Evolutionary conservation across 2,888 invertebrate genomes (phyloP).

Genomic region (Pediacus dermestoides): DNA sequence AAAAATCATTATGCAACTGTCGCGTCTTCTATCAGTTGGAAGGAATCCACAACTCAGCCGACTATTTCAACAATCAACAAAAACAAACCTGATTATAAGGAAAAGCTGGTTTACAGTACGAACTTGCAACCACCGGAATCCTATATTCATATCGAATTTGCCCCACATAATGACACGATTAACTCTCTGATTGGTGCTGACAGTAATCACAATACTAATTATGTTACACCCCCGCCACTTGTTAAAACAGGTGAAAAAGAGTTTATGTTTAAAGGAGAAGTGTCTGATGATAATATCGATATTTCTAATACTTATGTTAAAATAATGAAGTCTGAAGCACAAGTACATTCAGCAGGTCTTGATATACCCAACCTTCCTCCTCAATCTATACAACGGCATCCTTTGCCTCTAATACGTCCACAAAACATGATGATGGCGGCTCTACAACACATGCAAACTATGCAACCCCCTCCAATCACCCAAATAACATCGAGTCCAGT

Average conservation of each 20-base stretch:
- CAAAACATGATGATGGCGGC: conserved; percentile 34
- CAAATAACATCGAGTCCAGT: conserved; percentile 28
- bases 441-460: conserved; percentile 58
- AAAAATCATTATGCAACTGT: conserved; percentile 20
- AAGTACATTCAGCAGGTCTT: conserved; percentile 43
- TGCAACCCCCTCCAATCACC: conserved; percentile 56
- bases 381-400: conserved; percentile 8
- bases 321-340: conserved; percentile 50
- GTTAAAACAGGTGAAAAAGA: conserved; percentile 28
- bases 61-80: conserved; percentile 23
- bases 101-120: conserved; percentile 27
- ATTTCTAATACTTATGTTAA: conserved; percentile 48
- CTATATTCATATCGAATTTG: conserved; percentile 32
- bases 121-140: conserved; percentile 32
- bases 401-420: conserved; percentile 14
- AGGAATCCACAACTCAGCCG: no score
- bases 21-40: conserved; percentile 22
- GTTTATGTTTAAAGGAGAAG: conserved; percentile 48
- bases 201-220: conserved; percentile 38
- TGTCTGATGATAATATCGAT: conserved; percentile 46
- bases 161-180: conserved; percentile 24
- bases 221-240: conserved; percentile 36
- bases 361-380: conserved; percentile 30
- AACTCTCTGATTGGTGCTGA: conserved; percentile 31
- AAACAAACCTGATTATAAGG: conserved; percentile 20